Evolutionary conservation across 2,888 invertebrate genomes (phyloP).

Genomic region (Oxycera nigricornis): DNA sequence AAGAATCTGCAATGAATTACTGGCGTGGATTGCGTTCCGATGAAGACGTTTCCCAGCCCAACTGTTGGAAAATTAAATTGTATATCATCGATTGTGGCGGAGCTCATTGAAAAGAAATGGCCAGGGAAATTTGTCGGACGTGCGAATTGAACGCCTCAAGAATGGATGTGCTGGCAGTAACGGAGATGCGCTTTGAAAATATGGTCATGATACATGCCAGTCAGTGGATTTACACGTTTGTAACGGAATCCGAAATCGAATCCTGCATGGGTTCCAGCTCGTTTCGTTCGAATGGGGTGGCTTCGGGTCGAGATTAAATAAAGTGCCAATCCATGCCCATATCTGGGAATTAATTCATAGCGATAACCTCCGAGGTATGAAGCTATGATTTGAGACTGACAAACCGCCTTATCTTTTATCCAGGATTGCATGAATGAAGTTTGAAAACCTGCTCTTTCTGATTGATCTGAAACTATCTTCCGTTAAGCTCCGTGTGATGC

Average conservation of each 20-base stretch:
- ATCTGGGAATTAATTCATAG: too few species aligned
- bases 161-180: neutral
- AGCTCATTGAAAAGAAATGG: neutral
- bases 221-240: neutral
- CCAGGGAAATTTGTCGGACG: neutral
- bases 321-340: too few species aligned
- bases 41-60: conserved; percentile 14
- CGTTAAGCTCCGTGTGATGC: too few species aligned
- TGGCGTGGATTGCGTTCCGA: conserved; percentile 4
- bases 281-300: too few species aligned
- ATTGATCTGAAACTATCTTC: too few species aligned
- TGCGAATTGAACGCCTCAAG: neutral
- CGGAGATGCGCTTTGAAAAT: neutral
- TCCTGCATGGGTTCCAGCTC: too few species aligned
- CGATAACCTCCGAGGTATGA: too few species aligned
- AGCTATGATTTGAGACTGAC: too few species aligned
- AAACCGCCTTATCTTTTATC: too few species aligned
- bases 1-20: neutral
- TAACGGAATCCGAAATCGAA: neutral
- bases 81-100: conserved; percentile 21
- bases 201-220: neutral
- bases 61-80: conserved; percentile 3
- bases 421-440: too few species aligned
- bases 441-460: too few species aligned
- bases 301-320: too few species aligned